Conservation (phyloP, 1,140 invertebrate genomes). For the Drosophila bipectinata region DNA sequence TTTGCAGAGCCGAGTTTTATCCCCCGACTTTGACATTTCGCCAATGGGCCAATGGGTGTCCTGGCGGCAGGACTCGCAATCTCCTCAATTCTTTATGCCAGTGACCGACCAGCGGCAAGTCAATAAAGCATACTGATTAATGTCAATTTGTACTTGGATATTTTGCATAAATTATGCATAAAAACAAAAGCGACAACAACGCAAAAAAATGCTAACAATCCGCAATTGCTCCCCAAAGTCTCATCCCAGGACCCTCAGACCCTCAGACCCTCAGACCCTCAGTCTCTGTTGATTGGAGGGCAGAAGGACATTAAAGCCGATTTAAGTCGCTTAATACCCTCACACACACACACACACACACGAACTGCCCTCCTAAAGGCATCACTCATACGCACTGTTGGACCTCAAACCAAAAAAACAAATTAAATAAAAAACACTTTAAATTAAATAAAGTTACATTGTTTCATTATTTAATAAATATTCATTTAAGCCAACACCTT, state of each 20-base stretch:
- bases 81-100: neutral
- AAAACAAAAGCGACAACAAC: constrained; percentile 40
- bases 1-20: constrained; percentile 8
- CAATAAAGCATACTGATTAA: constrained; percentile 72
- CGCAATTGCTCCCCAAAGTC: constrained; percentile 28
- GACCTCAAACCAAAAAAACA: neutral
- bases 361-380: constrained; percentile 16
- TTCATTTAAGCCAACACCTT: too few species aligned
- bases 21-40: constrained; percentile 23
- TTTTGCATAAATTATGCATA: constrained; percentile 73
- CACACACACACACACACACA: neutral
- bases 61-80: neutral
- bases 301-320: constrained; percentile 57
- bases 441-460: constrained; percentile 1
- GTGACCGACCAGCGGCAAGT: constrained; percentile 32
- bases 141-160: constrained; percentile 62
- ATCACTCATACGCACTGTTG: constrained; percentile 1
- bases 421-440: neutral
- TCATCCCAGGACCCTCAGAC: neutral
- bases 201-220: constrained; percentile 26
- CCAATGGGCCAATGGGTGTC: neutral
- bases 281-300: neutral
- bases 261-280: constrained; percentile 13
- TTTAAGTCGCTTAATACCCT: constrained; percentile 63
- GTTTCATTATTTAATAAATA: neutral